A percentile compares a stretch with the other conserved stretches of the same genome.
phyloP scores from a whole-genome alignment of 2,888 invertebrate genomes.

The Empis stercorea region DNA sequence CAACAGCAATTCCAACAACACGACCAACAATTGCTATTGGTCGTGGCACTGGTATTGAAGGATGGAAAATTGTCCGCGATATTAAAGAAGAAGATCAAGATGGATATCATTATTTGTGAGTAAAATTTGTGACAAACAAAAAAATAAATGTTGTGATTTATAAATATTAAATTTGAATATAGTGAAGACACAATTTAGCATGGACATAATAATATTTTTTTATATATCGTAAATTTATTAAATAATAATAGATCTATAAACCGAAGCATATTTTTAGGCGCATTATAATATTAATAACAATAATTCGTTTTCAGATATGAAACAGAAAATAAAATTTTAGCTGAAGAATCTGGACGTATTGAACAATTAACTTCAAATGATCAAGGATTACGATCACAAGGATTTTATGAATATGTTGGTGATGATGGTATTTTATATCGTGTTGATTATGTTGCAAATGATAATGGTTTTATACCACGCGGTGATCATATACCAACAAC shows the following conservation, averaged over 20 bases:
- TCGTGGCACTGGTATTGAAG: conserved; percentile 30
- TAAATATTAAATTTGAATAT: background rate
- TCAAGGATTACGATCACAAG: conserved; percentile 47
- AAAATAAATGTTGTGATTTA: background rate
- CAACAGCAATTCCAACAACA: conserved; percentile 1
- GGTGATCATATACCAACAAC: conserved; percentile 35
- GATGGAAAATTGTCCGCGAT: conserved; percentile 42
- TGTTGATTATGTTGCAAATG: conserved; percentile 43
- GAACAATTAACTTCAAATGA: conserved; percentile 40
- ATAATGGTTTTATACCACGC: conserved; percentile 39
- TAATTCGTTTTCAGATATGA: conserved; percentile 34
- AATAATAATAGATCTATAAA: too few species aligned
- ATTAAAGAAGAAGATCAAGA: conserved; percentile 40
- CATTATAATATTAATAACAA: background rate
- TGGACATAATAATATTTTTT: too few species aligned
- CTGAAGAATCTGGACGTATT: conserved; percentile 42
- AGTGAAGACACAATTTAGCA: conserved; percentile 6
- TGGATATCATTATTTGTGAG: conserved; percentile 44
- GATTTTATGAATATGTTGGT: conserved; percentile 55
- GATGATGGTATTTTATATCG: conserved; percentile 43
- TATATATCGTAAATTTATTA: conserved; percentile 9
- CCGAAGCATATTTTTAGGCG: conserved; percentile 9
- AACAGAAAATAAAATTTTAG: conserved; percentile 43
- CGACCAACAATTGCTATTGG: conserved; percentile 16
- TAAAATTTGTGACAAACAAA: conserved; percentile 8